A percentile compares a stretch with the other conserved stretches of the same genome.
phyloP scores from a whole-genome alignment of 2,797 vertebrate genomes.

The Allobates femoralis region DNA sequence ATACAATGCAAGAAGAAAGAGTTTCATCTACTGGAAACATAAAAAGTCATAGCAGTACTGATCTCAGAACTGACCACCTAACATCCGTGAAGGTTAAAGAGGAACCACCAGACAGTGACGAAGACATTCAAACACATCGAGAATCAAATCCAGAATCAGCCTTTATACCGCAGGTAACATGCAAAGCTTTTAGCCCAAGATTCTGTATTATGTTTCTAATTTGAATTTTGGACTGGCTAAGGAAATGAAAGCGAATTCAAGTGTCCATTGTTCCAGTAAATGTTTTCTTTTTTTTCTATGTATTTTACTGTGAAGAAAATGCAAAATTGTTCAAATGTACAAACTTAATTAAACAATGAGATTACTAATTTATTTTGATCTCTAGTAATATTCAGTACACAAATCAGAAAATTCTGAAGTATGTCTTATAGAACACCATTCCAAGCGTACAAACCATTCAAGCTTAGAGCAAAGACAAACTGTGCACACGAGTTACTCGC shows the following conservation, averaged over 20 bases:
- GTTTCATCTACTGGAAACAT: constrained; percentile 80
- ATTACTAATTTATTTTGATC: neutral
- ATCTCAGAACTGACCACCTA: constrained; percentile 79
- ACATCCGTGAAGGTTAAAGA: constrained; percentile 95
- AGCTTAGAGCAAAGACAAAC: too few relatives aligned
- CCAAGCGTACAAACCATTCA: too few relatives aligned
- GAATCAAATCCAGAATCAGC: constrained; percentile 87
- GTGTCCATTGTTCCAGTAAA: constrained; percentile 66
- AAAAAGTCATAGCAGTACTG: constrained; percentile 80
- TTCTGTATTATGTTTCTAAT: constrained; percentile 97
- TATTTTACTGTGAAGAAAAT: constrained; percentile 58
- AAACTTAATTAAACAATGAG: neutral
- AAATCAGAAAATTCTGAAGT: neutral
- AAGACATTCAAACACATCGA: constrained; percentile 86
- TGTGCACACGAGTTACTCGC: too few relatives aligned
- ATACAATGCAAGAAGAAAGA: constrained; percentile 88
- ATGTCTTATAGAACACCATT: too few relatives aligned
- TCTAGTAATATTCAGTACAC: neutral
- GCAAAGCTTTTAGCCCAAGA: constrained; percentile 83
- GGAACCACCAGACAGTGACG: constrained; percentile 91
- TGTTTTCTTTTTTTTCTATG: neutral
- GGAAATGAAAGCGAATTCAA: constrained; percentile 67
- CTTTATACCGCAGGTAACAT: constrained; percentile 98
- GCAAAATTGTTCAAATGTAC: neutral
- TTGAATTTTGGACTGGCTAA: constrained; percentile 75